Conservation (phyloP, 2,888 invertebrate genomes). For the Allacma fusca region DNA sequence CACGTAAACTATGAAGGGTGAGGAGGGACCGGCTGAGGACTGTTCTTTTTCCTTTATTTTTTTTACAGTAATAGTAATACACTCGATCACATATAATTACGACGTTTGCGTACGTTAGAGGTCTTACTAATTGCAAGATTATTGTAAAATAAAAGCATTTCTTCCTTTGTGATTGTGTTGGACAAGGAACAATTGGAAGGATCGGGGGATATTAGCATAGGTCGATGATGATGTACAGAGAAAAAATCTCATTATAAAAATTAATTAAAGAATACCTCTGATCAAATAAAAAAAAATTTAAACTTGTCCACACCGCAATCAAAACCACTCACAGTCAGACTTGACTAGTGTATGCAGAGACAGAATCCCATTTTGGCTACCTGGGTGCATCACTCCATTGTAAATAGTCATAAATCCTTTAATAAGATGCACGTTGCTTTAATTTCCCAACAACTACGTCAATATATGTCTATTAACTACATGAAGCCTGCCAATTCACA, state of each 20-base stretch:
- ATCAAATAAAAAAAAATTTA: slow-evolving; percentile 27
- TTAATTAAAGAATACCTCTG: slow-evolving; percentile 31
- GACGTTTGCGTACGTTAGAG: neutral
- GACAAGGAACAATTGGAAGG: neutral
- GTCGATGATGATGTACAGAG: neutral
- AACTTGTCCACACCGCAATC: slow-evolving; percentile 17
- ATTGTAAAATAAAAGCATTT: slow-evolving; percentile 12
- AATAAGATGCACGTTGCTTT: too few species aligned
- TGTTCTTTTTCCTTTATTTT: neutral
- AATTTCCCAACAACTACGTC: too few species aligned
- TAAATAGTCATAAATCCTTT: too few species aligned
- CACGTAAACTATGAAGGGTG: slow-evolving; percentile 16
- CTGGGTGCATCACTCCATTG: neutral
- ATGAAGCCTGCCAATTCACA: too few species aligned
- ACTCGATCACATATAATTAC: neutral
- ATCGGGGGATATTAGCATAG: neutral
- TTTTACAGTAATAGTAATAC: too few species aligned
- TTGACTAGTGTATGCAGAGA: neutral
- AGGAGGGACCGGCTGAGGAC: neutral
- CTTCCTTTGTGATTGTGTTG: neutral
- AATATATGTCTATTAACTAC: too few species aligned
- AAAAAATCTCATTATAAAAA: slow-evolving; percentile 35
- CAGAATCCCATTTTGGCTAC: slow-evolving; percentile 3
- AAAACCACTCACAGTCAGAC: slow-evolving; percentile 12
- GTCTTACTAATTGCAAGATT: slow-evolving; percentile 16